A percentile compares a stretch with the other conserved stretches of the same genome.
These are phyloP conservation scores for Clarias gariepinus DNA, from an alignment of 2,113 vertebrate genomes.

Conservation along the genomic window DNA sequence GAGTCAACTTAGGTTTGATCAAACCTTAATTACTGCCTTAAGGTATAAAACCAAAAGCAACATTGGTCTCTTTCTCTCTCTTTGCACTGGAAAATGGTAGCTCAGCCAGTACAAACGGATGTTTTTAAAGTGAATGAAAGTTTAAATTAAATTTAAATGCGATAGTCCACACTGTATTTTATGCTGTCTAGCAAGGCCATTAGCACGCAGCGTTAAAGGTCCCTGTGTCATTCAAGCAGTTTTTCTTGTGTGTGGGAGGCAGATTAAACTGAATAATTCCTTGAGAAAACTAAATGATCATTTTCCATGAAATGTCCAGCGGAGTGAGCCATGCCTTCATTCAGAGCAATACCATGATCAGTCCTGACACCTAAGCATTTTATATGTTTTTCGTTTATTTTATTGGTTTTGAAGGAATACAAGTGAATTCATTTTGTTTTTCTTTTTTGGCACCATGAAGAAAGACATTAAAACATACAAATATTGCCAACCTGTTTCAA, in stretches of 20 bases:
- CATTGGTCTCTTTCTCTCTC: not conserved
- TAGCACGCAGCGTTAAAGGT: not conserved
- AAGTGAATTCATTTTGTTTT: too few relatives aligned
- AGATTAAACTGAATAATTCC: not conserved
- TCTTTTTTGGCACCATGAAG: not conserved
- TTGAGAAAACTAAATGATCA: not conserved
- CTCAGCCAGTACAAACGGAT: not conserved
- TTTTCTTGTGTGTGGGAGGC: not conserved
- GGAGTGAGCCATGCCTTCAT: not conserved
- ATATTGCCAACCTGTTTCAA: not conserved
- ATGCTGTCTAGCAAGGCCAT: not conserved
- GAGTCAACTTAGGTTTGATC: not conserved
- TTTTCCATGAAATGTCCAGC: not conserved
- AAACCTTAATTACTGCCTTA: not conserved
- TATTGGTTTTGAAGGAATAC: not conserved
- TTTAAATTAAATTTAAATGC: not conserved
- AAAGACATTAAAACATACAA: not conserved
- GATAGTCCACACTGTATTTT: not conserved
- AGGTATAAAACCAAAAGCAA: not conserved
- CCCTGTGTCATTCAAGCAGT: not conserved
- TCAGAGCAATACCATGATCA: not conserved
- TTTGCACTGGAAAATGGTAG: not conserved
- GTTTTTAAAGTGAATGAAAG: not conserved
- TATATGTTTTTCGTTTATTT: not conserved
- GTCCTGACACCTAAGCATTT: not conserved